These are phyloP conservation scores for Rhinogobius similis DNA, from an alignment of 2,113 vertebrate species.

Conservation along the genomic window DNA sequence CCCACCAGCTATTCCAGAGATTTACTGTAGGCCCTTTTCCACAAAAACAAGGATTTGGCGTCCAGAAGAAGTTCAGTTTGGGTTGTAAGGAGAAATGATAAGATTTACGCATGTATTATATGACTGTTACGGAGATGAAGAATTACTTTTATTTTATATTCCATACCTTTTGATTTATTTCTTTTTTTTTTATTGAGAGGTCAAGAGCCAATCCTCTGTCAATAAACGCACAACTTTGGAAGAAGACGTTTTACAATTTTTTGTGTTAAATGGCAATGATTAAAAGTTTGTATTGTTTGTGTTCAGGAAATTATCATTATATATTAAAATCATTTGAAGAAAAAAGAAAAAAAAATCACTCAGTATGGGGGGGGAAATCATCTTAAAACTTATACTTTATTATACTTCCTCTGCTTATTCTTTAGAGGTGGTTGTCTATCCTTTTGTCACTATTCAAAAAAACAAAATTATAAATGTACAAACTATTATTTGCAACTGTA, in stretches of 20 bases:
- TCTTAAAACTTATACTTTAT: background rate
- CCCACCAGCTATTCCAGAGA: constrained; percentile 40
- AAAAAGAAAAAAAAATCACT: too few species aligned
- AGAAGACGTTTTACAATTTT: too few species aligned
- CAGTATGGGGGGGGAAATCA: too few species aligned
- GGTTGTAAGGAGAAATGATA: background rate
- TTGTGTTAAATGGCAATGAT: too few species aligned
- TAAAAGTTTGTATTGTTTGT: too few species aligned
- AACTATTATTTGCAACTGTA: background rate
- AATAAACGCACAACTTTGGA: too few species aligned
- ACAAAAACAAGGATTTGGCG: constrained; percentile 44
- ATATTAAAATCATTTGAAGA: too few species aligned
- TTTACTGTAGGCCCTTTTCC: constrained; percentile 44
- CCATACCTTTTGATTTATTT: background rate
- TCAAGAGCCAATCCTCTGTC: background rate
- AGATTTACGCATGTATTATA: background rate
- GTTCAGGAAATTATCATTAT: too few species aligned
- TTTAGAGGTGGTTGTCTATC: background rate
- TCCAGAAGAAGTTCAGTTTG: constrained; percentile 14
- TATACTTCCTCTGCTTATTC: background rate
- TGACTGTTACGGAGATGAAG: background rate
- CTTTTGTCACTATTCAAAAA: background rate
- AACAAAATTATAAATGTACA: background rate
- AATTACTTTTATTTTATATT: background rate
- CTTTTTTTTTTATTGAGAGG: background rate